Evolutionary conservation across 2,113 vertebrate species (phyloP), one percentile per base, ranked within the genome.

Genomic region (Labeo catla): DNA sequence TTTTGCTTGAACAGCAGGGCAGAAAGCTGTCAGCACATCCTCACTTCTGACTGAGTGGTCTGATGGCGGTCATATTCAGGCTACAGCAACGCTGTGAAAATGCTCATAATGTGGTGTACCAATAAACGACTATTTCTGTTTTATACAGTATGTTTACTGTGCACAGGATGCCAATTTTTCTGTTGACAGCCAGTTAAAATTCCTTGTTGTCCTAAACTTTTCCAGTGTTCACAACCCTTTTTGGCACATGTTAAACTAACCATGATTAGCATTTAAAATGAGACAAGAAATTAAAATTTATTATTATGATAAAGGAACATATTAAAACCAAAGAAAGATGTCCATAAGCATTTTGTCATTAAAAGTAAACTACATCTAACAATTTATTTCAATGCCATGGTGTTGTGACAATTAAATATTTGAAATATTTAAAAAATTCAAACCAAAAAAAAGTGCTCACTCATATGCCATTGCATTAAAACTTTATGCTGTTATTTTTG

Each of bases 21-120:
- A 76, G 47, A 76, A 78, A 34, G 16, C 43, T 52, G 61, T 54
- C 57, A 57, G 49, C 74, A 66, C 74, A 50, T 88, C 49, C 23
- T 52, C 66, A 79, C 78, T 76, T 66, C 65, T 65, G 23, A 28
- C 28, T 28, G 28, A 28, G 23, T 68, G 7, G 66, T 68, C 70
- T 45, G 59, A 80, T 39, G 81, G 65, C 21, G 65, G 72, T 23
- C 72, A 3, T 52, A 81, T 82, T 81, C 45, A 76, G 78, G 47
- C 4, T 12, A 66, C 39, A 23, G 49, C 12, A 80, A 28, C 16
- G n/a, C 52, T 76, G 23, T 74, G n/a, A 76, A 23, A 28, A 73
- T 21, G 19, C 70, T 21, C 36, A 43, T 39, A 72, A 16, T 45
- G 36, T 21, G 19, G 13, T 54, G 50, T 54, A 16, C 39, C 43